Evolutionary conservation across 2,888 invertebrate species (phyloP).

Genomic region (Philhelius pedissequus): DNA sequence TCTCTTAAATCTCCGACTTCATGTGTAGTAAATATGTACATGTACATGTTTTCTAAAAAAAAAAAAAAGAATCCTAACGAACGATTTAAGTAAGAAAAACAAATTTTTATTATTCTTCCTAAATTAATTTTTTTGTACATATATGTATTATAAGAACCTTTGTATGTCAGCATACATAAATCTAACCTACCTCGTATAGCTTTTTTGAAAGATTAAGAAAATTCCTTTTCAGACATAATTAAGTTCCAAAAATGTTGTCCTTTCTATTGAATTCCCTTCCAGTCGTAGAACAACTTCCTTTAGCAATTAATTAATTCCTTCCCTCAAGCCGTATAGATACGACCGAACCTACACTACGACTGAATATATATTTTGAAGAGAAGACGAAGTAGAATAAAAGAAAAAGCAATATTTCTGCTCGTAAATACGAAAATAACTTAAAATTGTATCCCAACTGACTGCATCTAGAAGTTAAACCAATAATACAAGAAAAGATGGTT

Average conservation of each 20-base stretch:
- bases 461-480: slow-evolving; percentile 64
- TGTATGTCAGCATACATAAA: too few species aligned
- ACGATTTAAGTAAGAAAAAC: too few species aligned
- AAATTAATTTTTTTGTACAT: too few species aligned
- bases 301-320: slow-evolving; percentile 62
- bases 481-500: slow-evolving; percentile 36
- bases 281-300: slow-evolving; percentile 20
- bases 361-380: background rate
- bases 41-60: too few species aligned
- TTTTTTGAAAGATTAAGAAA: slow-evolving; percentile 29
- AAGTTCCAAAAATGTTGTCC: slow-evolving; percentile 39
- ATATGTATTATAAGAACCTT: too few species aligned
- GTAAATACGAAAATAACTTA: slow-evolving; percentile 53
- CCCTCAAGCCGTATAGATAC: slow-evolving; percentile 28
- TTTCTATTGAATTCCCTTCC: background rate
- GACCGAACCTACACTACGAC: background rate
- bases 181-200: background rate
- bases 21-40: too few species aligned
- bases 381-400: background rate
- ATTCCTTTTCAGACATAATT: slow-evolving; percentile 44
- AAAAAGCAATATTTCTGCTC: slow-evolving; percentile 27
- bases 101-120: too few species aligned
- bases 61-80: too few species aligned
- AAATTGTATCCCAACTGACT: slow-evolving; percentile 57
- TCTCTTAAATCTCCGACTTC: too few species aligned